Conservation (phyloP, 2,888 invertebrate species). For the Drosophila macrothrix region DNA sequence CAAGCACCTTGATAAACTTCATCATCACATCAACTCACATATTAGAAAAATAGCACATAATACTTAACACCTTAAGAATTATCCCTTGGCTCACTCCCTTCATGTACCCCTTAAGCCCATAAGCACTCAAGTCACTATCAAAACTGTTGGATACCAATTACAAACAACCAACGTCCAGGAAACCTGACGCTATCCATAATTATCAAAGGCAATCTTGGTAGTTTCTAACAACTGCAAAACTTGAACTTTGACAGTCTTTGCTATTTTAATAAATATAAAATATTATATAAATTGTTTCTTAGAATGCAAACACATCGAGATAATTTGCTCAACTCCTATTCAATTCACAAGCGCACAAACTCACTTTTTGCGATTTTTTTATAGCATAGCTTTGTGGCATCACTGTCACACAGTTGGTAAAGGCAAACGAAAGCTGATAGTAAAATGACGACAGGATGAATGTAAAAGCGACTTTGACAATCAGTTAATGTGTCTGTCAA, state of each 20-base stretch:
- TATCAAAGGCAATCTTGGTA: background rate
- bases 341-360: background rate
- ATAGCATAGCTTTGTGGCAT: background rate
- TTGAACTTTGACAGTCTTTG: background rate
- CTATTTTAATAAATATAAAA: background rate
- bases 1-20: background rate
- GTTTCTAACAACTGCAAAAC: background rate
- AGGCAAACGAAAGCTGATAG: background rate
- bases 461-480: background rate
- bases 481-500: conserved; percentile 19
- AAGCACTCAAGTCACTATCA: background rate
- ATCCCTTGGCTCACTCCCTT: background rate
- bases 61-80: background rate
- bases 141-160: background rate
- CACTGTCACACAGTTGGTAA: background rate
- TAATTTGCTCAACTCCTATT: background rate
- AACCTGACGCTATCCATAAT: background rate
- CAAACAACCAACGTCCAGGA: background rate
- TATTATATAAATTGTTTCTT: background rate
- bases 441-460: conserved; percentile 1
- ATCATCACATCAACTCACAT: background rate
- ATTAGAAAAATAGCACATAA: background rate
- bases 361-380: background rate
- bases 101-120: background rate
- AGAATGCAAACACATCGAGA: background rate